phyloP scores from a whole-genome alignment of 2,113 vertebrate genomes.

The Sus scrofa region T2T-Sscrofa CM000814.6:60277501-60278000 shows the following conservation, averaged over 20 bases:
- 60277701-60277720: background rate
- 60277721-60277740: background rate
- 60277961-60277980: background rate
- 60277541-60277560: constrained; percentile 71
- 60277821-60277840: background rate
- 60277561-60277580: constrained; percentile 84
- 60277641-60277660: background rate
- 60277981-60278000: constrained; percentile 18
- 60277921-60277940: background rate
- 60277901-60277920: background rate
- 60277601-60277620: background rate
- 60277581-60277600: constrained; percentile 84
- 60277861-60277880: background rate
- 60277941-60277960: background rate
- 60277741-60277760: background rate
- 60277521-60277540: constrained; percentile 82
- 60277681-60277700: background rate
- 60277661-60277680: background rate
- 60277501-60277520: accelerated
- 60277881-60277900: background rate
- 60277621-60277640: background rate
- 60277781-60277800: background rate
- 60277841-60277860: background rate
- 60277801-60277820: background rate
- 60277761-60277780: background rate